These are phyloP conservation scores for Argyra leucocephala DNA, from an alignment of 2,888 invertebrate species.

Conservation along the genomic window DNA sequence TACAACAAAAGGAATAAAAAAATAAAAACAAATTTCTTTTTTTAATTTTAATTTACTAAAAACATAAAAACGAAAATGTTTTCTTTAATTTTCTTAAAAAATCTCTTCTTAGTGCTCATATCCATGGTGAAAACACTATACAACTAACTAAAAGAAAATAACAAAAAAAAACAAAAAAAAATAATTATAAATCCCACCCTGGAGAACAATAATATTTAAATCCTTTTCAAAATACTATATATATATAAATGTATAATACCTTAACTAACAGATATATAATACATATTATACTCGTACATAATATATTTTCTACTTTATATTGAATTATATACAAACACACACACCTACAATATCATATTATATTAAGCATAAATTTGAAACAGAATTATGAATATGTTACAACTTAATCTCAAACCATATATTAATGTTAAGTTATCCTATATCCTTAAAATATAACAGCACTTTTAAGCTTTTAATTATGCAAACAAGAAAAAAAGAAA, in stretches of 20 bases:
- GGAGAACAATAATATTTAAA: not conserved
- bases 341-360: too few relatives aligned
- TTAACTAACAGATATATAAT: too few relatives aligned
- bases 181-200: not conserved
- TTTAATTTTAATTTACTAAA: not conserved
- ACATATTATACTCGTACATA: too few relatives aligned
- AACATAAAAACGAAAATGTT: not conserved
- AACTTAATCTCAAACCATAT: not conserved
- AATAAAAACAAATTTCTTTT: not conserved
- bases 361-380: too few relatives aligned
- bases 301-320: too few relatives aligned
- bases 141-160: not conserved
- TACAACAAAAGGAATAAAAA: not conserved
- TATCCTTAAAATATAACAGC: not conserved
- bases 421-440: slow-evolving; percentile 1
- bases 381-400: not conserved
- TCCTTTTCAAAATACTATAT: not conserved
- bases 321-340: too few relatives aligned
- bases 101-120: too few relatives aligned
- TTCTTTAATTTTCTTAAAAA: not conserved
- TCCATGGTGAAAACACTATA: too few relatives aligned
- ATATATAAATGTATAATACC: too few relatives aligned
- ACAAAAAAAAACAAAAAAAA: not conserved
- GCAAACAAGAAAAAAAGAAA: not conserved
- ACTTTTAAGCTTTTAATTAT: not conserved